Evolutionary conservation across 2,797 vertebrate genomes (phyloP).

Genomic region (Trachurus trachurus): DNA sequence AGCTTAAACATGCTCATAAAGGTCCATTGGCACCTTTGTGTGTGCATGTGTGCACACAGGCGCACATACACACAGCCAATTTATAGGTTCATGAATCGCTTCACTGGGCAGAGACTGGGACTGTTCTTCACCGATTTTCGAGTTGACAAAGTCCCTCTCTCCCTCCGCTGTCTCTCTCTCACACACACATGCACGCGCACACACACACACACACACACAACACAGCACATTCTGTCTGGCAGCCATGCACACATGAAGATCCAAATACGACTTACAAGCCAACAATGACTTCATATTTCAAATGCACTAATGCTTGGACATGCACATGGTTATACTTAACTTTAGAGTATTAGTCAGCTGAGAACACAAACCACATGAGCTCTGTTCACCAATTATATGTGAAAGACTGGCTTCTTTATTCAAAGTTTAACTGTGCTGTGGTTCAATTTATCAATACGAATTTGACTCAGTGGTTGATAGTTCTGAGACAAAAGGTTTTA

Average conservation of each 20-base stretch:
- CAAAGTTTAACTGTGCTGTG: not conserved
- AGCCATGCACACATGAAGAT: slow-evolving; percentile 4
- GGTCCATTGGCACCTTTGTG: slow-evolving; percentile 50
- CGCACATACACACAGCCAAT: slow-evolving; percentile 36
- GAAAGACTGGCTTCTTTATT: not conserved
- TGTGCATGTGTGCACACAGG: slow-evolving; percentile 30
- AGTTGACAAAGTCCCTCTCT: slow-evolving; percentile 59
- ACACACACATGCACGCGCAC: not conserved
- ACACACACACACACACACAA: not conserved
- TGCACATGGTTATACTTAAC: slow-evolving; percentile 3
- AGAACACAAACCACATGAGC: not conserved
- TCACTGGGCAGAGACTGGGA: slow-evolving; percentile 57
- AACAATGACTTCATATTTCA: slow-evolving; percentile 36
- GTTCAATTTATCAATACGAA: not conserved
- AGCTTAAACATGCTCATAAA: slow-evolving; percentile 78
- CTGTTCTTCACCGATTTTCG: slow-evolving; percentile 63
- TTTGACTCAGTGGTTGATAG: not conserved
- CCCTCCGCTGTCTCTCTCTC: slow-evolving; percentile 18
- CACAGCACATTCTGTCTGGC: not conserved
- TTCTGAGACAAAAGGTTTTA: not conserved
- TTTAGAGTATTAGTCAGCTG: slow-evolving; percentile 13
- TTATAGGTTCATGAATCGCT: slow-evolving; percentile 76
- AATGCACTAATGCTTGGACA: not conserved
- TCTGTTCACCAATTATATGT: not conserved
- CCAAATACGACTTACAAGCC: slow-evolving; percentile 7